Evolutionary conservation across 2,888 invertebrate species (phyloP).

Genomic region (Pseudococcus jackbeardsleyi): DNA sequence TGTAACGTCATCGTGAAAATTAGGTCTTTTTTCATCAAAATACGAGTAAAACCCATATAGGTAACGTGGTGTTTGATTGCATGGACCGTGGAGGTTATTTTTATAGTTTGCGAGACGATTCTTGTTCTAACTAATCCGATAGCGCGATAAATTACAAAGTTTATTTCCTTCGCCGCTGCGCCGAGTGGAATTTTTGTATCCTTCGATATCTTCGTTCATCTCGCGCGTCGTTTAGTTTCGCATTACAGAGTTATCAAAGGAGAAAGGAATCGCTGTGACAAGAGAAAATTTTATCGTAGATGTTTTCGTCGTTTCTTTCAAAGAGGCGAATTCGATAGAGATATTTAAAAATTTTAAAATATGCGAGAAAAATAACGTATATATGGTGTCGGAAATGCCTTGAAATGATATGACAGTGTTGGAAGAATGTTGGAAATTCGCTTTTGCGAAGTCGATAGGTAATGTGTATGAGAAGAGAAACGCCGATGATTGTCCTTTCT

Average conservation of each 20-base stretch:
- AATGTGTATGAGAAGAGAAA: too few relatives aligned
- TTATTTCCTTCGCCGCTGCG: too few relatives aligned
- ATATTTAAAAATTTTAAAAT: conserved; percentile 8
- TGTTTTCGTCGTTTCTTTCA: neutral
- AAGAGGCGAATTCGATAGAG: neutral
- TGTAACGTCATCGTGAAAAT: too few relatives aligned
- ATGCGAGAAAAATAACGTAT: neutral
- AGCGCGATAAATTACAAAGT: too few relatives aligned
- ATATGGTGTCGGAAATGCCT: neutral
- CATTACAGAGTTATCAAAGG: conserved; percentile 5
- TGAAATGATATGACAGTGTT: neutral
- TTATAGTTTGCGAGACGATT: too few relatives aligned
- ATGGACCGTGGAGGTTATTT: too few relatives aligned
- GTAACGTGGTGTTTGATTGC: too few relatives aligned
- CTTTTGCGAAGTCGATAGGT: neutral
- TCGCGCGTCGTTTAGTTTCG: neutral
- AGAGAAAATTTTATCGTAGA: neutral
- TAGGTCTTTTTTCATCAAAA: too few relatives aligned
- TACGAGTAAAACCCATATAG: too few relatives aligned
- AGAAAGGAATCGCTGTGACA: neutral
- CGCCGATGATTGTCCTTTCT: too few relatives aligned
- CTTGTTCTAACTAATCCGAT: too few relatives aligned
- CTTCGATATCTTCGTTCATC: neutral
- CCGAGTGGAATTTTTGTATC: neutral
- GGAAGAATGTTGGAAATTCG: neutral